Base-by-base conservation (phyloP, 1,140 invertebrate species). In the Drosophila pseudoananassae region DNA sequence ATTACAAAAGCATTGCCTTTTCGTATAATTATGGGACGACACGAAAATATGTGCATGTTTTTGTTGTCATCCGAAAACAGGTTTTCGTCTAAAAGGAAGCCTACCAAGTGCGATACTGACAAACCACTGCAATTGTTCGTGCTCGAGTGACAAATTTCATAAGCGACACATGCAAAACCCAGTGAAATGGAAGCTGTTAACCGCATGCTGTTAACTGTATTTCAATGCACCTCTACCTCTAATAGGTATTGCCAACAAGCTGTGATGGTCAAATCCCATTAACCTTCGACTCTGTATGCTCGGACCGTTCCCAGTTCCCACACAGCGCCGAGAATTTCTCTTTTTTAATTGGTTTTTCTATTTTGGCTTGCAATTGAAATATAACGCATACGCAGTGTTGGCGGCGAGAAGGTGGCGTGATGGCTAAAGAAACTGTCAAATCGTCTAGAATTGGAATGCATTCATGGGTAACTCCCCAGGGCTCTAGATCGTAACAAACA, bases 1-100 rank as follows among this genome's bases (percentile, higher is more conserved):
- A 84, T 83, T 80, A 73, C 81, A 84, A 59, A 63, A 65, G 51
- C 65, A 80, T 75, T 87, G 76, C 47, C 57, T 70, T 81, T 81
- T 70, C 76, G 68, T 68, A 59, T 64, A 71, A 88, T 82, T 78
- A 81, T 76, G 60, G 54, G 51, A 40, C 27, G 27, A 25, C 40
- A 15, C 40, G 53, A 63, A 74, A 75, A 56, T 61, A 27, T 59
- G 36, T 46, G 15, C 17, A 27, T 36, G 36, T 66, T 47, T n/a
- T 43, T 60, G 36, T 14, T 52, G 15, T 47, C 14, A 52, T 27
- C 14, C 17, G 10, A 27, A 59, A 76, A 82, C 82, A 54, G 65
- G 83, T 85, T 85, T 76, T 20, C 49, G 33, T 7, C 56, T 53
- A 51, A 76, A 65, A 75, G 82, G 66, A 85, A 85, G 75, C 82